Evolutionary conservation across 2,888 invertebrate genomes (phyloP), one percentile per base, ranked within the genome.

Genomic region (Sphaerophoria rueppellii): DNA sequence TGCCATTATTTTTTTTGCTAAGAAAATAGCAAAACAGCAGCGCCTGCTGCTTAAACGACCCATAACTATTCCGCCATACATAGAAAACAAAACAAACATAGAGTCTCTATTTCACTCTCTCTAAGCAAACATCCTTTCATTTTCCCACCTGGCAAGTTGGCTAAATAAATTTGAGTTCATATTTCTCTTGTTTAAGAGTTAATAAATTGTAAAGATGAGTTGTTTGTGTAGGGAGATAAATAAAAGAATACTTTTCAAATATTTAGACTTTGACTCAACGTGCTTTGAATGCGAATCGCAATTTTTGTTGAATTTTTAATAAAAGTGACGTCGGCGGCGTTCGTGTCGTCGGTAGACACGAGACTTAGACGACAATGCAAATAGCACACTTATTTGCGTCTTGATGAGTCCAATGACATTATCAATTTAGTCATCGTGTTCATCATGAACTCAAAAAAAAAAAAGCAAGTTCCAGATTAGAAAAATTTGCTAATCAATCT

Each of bases 401-500:
- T 46, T 43, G 11, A n/a, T n/a, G 14, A 4, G 61, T 34, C 34
- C 61, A 61, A 34, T 63, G 63, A 63, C 63, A 46, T 61, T 46
- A 43, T 61, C 9, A 24, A 40, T 12, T 58, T 40, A 40, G 60
- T 60, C 60, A 60, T 4, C 24, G 24, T 24, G 24, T 24, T 24
- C 24, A 4, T 11, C 16, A 24, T 24, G 16, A 6, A 43, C 40
- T 40, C 40, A 9, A 43, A 11, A 12, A 43, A 57, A 14, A 9
- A 57, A 57, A 7, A 37, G 37, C 9, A 60, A 60, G 6, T 24
- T 16, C 6, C 12, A 34, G n/a, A 46, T n/a, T 5, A 7, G 5
- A 46, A 46, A 24, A 55, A 40, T 40, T 40, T 40, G 40, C 34
- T 12, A 55, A 4, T 6, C 4, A 6, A 9, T 14, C 35, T 9